Conservation (phyloP, 2,113 vertebrate genomes). For the Nesoenas mayeri region DNA sequence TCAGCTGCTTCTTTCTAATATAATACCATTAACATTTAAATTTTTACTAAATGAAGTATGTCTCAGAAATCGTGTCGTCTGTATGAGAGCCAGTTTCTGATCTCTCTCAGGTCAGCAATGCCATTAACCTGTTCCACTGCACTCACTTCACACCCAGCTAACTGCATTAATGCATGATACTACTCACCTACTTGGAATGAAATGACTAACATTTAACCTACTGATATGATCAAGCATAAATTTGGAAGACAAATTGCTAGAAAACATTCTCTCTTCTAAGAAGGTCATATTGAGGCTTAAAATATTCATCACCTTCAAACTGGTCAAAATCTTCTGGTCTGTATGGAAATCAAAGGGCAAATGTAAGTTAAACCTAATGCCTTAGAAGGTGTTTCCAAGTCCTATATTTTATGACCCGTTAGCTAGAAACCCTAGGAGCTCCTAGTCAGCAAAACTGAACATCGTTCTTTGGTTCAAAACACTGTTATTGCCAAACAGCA, state of each 20-base stretch:
- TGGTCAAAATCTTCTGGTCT: not conserved
- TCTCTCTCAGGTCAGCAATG: conserved; percentile 20
- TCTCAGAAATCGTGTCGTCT: not conserved
- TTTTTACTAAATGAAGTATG: not conserved
- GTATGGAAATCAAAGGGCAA: not conserved
- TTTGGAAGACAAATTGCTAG: conserved; percentile 34
- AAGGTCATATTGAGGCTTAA: not conserved
- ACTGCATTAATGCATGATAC: not conserved
- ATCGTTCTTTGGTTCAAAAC: not conserved
- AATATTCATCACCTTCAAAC: not conserved
- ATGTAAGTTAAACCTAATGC: not conserved
- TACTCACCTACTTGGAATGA: conserved; percentile 34
- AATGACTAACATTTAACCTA: conserved; percentile 38
- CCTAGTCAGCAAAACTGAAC: not conserved
- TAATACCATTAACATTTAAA: not conserved
- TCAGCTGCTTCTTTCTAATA: not conserved
- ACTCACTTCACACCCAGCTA: not conserved
- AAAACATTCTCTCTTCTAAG: not conserved
- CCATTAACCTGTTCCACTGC: conserved; percentile 39
- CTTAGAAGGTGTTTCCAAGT: not conserved
- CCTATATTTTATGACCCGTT: not conserved
- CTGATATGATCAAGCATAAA: conserved; percentile 4
- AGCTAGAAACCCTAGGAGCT: not conserved
- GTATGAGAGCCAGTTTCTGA: not conserved
- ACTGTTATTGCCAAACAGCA: not conserved